phyloP scores from a whole-genome alignment of 2,888 invertebrate genomes.

The Polietes domitor region DNA sequence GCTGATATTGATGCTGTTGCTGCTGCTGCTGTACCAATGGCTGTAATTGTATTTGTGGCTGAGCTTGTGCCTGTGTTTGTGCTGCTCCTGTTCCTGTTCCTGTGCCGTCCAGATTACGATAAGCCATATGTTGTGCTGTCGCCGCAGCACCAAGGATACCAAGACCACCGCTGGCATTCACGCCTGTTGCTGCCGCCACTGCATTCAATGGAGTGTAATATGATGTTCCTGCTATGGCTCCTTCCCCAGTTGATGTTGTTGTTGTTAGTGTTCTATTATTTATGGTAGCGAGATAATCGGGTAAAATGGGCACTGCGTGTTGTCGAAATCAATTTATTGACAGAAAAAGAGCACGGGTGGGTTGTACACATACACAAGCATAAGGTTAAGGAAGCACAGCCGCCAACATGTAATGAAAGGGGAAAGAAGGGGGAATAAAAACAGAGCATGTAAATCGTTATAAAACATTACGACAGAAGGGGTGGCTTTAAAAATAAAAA shows the following conservation, averaged over 20 bases:
- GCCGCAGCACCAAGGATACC: conserved; percentile 66
- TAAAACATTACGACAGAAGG: background rate
- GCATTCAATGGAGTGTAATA: conserved; percentile 60
- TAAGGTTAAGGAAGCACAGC: background rate
- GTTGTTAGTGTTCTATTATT: conserved; percentile 78
- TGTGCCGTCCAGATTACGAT: conserved; percentile 75
- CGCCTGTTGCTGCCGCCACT: conserved; percentile 42
- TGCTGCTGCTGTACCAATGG: conserved; percentile 25
- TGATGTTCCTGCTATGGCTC: conserved; percentile 44
- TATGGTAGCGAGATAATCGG: conserved; percentile 86
- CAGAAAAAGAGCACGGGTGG: conserved; percentile 17
- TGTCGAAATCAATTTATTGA: conserved; percentile 60
- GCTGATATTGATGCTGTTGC: conserved; percentile 45
- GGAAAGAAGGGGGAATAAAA: background rate
- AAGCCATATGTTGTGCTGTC: conserved; percentile 74
- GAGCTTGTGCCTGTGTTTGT: background rate
- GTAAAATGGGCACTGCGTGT: conserved; percentile 88
- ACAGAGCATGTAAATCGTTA: conserved; percentile 38
- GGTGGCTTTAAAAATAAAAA: conserved; percentile 5
- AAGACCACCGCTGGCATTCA: conserved; percentile 58
- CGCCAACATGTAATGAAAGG: conserved; percentile 3
- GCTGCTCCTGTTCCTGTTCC: conserved; percentile 67
- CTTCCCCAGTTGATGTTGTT: background rate
- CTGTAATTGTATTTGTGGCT: background rate
- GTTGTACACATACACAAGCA: conserved; percentile 27